Base-by-base conservation (phyloP, 2,113 vertebrate genomes). In the Myocastor coypus region DNA sequence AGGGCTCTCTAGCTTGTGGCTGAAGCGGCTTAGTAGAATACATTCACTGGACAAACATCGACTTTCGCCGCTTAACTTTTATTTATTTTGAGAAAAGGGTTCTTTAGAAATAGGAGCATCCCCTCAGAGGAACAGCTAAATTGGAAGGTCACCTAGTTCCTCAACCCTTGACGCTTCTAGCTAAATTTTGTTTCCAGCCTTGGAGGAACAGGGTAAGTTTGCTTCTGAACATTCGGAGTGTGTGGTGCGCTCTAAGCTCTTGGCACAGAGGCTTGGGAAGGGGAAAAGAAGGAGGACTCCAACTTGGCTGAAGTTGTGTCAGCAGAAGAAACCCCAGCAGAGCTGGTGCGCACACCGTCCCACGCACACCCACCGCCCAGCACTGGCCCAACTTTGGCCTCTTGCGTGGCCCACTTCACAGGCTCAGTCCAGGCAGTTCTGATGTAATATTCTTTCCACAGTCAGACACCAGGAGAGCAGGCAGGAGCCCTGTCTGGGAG, bases 151-250 rank as follows among this genome's bases (percentile, higher is more conserved):
- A 82, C 86, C 94, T 90, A 97, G 90, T 32, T 71, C 78, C 10
- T 0, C 0, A 6, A 83, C 83, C 71, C 87, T 34, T 46, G 84
- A 88, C 0, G 1, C n/a, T 42, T 92, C 32, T 95, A 93, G 64
- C 61, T 96, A 94, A 69, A 96, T 92, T 95, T 96, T 78, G 42
- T 80, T 97, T 95, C 71, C 87, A 73, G 77, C 22, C 10, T 0
- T n/a, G 7, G 95, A 96, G 88, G 89, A 97, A 97, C 91, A 87
- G 81, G 97, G 98, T 98, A 98, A 98, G 98, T 98, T 98, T 97
- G 96, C 61, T 66, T 96, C 94, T 96, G 95, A 98, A 95, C 13
- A 69, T 82, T 95, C 46, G 52, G 52, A 71, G 32, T 88, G 40
- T 11, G 4, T 8, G 24, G 66, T 92, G 68, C 0, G 1, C 83